Conservation (phyloP, 2,113 vertebrate species). For the Catharus fuscescens region DNA sequence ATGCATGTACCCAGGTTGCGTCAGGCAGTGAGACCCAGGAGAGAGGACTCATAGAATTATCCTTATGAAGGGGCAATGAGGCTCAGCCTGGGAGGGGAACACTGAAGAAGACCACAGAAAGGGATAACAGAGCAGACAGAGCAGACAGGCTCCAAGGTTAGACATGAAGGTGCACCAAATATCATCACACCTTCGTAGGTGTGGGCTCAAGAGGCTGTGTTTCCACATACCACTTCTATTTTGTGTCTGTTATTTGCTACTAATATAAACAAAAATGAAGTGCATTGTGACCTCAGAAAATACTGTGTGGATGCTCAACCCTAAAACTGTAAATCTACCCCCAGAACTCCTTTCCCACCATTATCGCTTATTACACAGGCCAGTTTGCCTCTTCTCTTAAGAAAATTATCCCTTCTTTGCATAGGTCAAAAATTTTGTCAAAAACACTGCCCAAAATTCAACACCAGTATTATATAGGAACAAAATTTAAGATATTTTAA, state of each 20-base stretch:
- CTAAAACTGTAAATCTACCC: not conserved
- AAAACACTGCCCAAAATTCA: not conserved
- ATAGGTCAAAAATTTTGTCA: not conserved
- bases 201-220: not conserved
- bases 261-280: not conserved
- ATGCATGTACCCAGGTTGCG: not conserved
- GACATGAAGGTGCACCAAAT: not conserved
- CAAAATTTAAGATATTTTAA: not conserved
- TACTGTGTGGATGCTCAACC: not conserved
- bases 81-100: not conserved
- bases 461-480: not conserved
- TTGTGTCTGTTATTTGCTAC: accelerated
- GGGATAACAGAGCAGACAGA: not conserved
- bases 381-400: not conserved
- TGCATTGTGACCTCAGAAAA: not conserved
- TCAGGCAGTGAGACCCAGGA: not conserved
- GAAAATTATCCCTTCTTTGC: not conserved
- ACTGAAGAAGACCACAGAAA: not conserved
- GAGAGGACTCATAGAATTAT: accelerated
- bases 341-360: not conserved
- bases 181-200: accelerated
- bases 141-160: not conserved
- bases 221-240: not conserved
- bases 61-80: accelerated
- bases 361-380: not conserved